Evolutionary conservation across 2,113 vertebrate genomes (phyloP).

Genomic region (Tonatia bakeri): DNA sequence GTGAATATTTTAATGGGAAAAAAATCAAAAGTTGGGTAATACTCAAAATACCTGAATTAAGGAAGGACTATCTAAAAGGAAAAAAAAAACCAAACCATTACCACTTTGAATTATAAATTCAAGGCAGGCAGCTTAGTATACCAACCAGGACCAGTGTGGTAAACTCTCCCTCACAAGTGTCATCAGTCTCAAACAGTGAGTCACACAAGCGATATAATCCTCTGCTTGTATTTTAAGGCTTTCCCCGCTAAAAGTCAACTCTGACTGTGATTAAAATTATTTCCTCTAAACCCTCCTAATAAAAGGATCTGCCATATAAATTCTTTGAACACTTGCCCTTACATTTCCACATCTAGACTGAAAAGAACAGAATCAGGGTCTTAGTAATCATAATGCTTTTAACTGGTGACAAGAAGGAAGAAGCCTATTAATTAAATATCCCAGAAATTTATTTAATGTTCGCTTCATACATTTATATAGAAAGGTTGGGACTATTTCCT

Average conservation of each 20-base stretch:
- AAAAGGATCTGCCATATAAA: neutral
- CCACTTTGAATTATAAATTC: neutral
- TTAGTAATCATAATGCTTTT: slow-evolving; percentile 37
- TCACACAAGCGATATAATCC: slow-evolving; percentile 30
- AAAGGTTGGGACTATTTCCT: slow-evolving; percentile 61
- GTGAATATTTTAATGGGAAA: neutral
- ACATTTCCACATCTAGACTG: neutral
- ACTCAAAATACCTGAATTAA: slow-evolving; percentile 15
- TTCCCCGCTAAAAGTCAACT: neutral
- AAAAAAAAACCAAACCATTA: neutral
- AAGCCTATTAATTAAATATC: slow-evolving; percentile 73
- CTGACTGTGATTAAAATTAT: neutral
- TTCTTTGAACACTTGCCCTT: slow-evolving; percentile 23
- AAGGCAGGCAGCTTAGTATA: slow-evolving; percentile 17
- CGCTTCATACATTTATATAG: slow-evolving; percentile 76
- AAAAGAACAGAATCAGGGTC: slow-evolving; percentile 25
- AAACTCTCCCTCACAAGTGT: neutral
- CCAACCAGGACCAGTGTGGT: neutral
- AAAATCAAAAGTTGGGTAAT: neutral
- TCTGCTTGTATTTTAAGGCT: slow-evolving; percentile 50
- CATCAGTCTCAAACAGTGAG: slow-evolving; percentile 34
- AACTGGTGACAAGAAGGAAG: slow-evolving; percentile 71
- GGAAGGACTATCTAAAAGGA: neutral
- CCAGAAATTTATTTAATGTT: slow-evolving; percentile 83
- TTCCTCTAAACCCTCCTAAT: neutral